These are phyloP conservation scores for Luffia ferchaultella DNA, from an alignment of 2,888 invertebrate genomes.

Conservation along the genomic window DNA sequence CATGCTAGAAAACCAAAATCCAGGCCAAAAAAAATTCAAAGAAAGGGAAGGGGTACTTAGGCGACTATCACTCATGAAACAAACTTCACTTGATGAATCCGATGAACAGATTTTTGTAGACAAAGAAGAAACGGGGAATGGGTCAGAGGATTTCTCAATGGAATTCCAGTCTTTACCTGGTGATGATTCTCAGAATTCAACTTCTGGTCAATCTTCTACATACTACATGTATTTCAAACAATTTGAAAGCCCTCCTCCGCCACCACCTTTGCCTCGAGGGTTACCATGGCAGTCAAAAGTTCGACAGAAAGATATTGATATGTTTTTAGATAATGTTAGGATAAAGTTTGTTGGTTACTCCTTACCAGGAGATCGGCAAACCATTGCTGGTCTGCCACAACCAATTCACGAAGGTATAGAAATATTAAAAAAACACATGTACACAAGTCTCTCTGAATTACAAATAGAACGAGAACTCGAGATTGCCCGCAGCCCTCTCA, in stretches of 20 bases:
- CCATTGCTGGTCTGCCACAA: constrained; percentile 93
- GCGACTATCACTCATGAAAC: constrained; percentile 86
- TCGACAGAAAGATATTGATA: constrained; percentile 90
- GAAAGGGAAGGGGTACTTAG: constrained; percentile 72
- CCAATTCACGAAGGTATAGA: constrained; percentile 97
- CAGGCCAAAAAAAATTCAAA: constrained; percentile 67
- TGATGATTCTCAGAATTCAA: constrained; percentile 35
- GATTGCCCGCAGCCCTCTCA: constrained; percentile 89
- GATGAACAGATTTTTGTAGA: constrained; percentile 77
- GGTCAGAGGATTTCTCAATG: constrained; percentile 69
- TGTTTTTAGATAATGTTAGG: constrained; percentile 89
- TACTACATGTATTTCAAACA: constrained; percentile 53
- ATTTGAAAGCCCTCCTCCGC: constrained; percentile 54
- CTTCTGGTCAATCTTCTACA: constrained; percentile 33
- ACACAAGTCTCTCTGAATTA: constrained; percentile 90
- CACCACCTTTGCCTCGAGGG: constrained; percentile 62
- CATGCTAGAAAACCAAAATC: constrained; percentile 85
- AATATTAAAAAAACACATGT: constrained; percentile 91
- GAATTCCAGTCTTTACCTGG: constrained; percentile 63
- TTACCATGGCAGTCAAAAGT: constrained; percentile 98
- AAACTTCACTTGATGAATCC: constrained; percentile 88
- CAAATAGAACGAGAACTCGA: constrained; percentile 93
- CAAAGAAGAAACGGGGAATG: constrained; percentile 70
- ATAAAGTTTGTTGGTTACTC: constrained; percentile 97
- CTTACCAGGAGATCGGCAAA: constrained; percentile 84